These are phyloP conservation scores for Chironomus tentans DNA, from an alignment of 2,888 invertebrate species.

Conservation along the genomic window DNA sequence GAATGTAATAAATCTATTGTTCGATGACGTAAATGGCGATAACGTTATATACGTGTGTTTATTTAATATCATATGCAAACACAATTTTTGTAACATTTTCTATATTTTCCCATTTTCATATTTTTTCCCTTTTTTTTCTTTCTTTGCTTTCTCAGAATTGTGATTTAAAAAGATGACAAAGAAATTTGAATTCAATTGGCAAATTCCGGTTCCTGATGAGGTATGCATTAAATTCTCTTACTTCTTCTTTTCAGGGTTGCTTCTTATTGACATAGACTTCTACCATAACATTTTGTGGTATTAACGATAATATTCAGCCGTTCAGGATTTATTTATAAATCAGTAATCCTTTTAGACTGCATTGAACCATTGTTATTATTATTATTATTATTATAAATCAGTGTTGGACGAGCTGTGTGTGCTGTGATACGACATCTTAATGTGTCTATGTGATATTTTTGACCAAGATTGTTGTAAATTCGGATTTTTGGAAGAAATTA, in stretches of 20 bases:
- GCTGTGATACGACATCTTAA: too few relatives aligned
- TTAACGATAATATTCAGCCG: too few relatives aligned
- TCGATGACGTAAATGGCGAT: neutral
- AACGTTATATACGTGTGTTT: neutral
- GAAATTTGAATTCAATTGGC: conserved; percentile 98
- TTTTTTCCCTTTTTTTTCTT: neutral
- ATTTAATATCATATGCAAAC: neutral
- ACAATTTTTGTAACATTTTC: neutral
- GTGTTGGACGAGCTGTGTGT: too few relatives aligned
- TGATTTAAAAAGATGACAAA: conserved; percentile 69
- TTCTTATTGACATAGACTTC: too few relatives aligned
- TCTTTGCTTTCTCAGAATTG: neutral
- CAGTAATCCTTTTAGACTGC: too few relatives aligned
- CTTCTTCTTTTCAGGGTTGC: neutral
- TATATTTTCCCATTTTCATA: neutral
- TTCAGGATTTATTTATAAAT: too few relatives aligned
- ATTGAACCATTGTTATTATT: too few relatives aligned
- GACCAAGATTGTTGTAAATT: too few relatives aligned
- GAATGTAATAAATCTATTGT: neutral
- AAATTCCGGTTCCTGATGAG: conserved; percentile 83
- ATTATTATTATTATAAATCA: too few relatives aligned
- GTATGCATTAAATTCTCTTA: neutral
- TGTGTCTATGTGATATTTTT: too few relatives aligned
- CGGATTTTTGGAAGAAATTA: too few relatives aligned
- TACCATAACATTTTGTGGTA: too few relatives aligned